Evolutionary conservation across 2,888 invertebrate genomes (phyloP), one percentile per base, ranked within the genome.

Genomic region (Polydesmus complanatus): DNA sequence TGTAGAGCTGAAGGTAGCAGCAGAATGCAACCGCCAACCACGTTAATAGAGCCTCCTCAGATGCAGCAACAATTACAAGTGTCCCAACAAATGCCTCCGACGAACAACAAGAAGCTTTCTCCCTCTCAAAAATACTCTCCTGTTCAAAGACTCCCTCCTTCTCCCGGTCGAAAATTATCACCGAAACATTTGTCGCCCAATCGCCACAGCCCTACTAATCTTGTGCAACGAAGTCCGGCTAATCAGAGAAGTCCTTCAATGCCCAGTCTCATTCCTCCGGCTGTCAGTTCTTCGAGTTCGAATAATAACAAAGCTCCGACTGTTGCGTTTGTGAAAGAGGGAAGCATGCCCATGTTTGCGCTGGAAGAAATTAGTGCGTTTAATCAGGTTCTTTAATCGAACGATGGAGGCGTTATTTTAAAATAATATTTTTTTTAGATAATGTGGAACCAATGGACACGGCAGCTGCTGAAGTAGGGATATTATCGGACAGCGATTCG

Each of bases 101-200:
- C 66, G 79, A 80, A 69, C 80, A 81, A 60, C 81, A 80, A 27
- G 79, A 80, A 62, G 68, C 79, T 79, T 65, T 81, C 81, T 64
- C 81, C 81, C 53, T 74, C 75, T 51, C 70, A 70, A 65, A 66
- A 61, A 59, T 61, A 51, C 18, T 64, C 60, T 25, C 56, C 62
- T 64, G 56, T 55, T 47, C 60, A 65, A 56, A 62, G 62, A 60
- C 48, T 56, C 59, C 61, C 64, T n/a, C 62, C 60, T 25, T 60
- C 82, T 85, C 86, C 66, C 83, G 84, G 53, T 74, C 83, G 63
- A 84, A 84, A 70, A 84, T 84, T 67, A 75, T 65, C 63, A 59
- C 65, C 65, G 1, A 52, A 61, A 55, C 64, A 60, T 57, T 63
- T 62, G 62, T 61, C 64, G 61, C 55, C 54, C n/a, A 48, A 23